These are phyloP conservation scores for Delphinus delphis DNA, from an alignment of 2,113 vertebrate genomes.

Conservation along the genomic window DNA sequence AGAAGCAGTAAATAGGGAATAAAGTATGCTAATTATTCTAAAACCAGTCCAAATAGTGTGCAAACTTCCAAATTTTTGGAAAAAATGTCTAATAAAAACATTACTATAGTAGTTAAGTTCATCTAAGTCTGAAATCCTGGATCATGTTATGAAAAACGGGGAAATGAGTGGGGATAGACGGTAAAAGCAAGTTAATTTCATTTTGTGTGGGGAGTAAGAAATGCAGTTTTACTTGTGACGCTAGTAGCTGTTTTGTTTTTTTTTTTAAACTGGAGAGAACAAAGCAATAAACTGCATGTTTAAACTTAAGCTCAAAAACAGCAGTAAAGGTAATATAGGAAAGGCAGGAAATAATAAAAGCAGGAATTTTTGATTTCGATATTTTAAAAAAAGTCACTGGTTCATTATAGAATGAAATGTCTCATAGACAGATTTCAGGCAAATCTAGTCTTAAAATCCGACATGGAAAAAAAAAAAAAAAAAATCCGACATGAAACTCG, in stretches of 20 bases:
- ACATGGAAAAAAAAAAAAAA: too few relatives aligned
- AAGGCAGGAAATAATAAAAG: neutral
- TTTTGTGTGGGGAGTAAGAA: neutral
- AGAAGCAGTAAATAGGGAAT: neutral
- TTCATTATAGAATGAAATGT: neutral
- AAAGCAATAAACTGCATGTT: neutral
- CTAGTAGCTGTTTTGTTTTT: neutral
- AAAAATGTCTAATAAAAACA: neutral
- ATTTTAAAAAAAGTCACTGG: neutral
- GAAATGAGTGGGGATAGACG: neutral
- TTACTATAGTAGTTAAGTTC: neutral
- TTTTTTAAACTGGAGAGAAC: neutral
- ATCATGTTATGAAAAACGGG: neutral
- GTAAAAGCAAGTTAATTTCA: neutral
- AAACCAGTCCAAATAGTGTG: neutral
- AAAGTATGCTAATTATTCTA: neutral
- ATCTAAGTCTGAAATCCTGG: neutral
- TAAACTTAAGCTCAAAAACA: neutral
- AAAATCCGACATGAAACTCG: too few relatives aligned
- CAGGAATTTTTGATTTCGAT: neutral
- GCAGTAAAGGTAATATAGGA: neutral
- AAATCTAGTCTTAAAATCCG: constrained; percentile 27
- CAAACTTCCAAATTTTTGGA: neutral
- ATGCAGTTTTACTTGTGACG: neutral
- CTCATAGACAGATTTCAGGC: neutral